Evolutionary conservation across 2,888 invertebrate genomes (phyloP).

Genomic region (Pyralis farinalis): DNA sequence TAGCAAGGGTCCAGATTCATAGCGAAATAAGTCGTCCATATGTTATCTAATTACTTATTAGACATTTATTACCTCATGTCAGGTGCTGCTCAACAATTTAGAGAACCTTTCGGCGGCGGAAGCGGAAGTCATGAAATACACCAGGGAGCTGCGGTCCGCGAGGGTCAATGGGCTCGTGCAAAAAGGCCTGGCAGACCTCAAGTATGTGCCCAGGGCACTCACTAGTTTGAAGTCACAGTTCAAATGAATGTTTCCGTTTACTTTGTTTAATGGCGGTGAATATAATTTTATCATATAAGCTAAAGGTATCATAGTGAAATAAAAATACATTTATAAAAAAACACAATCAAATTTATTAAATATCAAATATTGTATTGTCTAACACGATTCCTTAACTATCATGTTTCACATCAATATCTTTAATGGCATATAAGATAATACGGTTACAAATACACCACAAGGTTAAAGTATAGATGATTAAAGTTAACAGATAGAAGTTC

Average conservation of each 20-base stretch:
- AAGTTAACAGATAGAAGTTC: constrained; percentile 6
- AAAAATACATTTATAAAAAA: constrained; percentile 60
- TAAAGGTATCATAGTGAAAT: too few relatives aligned
- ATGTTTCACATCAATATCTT: constrained; percentile 77
- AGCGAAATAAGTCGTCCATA: too few relatives aligned
- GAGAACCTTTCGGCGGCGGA: constrained; percentile 65
- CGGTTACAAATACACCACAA: constrained; percentile 64
- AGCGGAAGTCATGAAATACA: constrained; percentile 46
- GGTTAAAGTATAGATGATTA: constrained; percentile 40
- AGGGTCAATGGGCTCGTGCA: constrained; percentile 60
- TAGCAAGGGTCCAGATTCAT: too few relatives aligned
- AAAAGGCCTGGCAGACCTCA: constrained; percentile 59
- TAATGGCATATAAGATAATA: constrained; percentile 60
- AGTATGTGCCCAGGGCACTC: constrained; percentile 45
- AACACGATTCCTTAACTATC: constrained; percentile 80
- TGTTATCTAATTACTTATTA: too few relatives aligned
- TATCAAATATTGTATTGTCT: constrained; percentile 82
- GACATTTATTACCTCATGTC: background rate
- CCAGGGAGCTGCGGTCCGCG: constrained; percentile 54
- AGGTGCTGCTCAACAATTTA: constrained; percentile 66
- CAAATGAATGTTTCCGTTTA: constrained; percentile 4
- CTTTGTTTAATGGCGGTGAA: background rate
- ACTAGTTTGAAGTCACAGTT: constrained; percentile 27
- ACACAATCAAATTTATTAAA: constrained; percentile 81
- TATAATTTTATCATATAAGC: background rate